Evolutionary conservation across 1,140 invertebrate genomes (phyloP).

Genomic region (Andricus grossulariae): DNA sequence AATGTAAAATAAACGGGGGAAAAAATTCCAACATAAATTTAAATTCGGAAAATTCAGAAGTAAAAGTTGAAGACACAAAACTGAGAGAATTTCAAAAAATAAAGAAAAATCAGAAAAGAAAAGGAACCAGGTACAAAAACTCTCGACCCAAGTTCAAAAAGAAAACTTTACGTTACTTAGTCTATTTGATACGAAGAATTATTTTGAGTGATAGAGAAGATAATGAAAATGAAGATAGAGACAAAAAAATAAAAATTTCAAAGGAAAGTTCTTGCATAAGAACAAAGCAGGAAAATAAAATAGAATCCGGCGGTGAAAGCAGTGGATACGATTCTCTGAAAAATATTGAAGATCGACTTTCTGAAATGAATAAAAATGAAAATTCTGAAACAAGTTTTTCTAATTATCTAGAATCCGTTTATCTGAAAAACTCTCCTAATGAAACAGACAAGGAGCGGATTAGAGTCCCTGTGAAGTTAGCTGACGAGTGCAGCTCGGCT

Average conservation of each 20-base stretch:
- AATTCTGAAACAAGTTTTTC: neutral
- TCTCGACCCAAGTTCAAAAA: neutral
- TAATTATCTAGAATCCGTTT: neutral
- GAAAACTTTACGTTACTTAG: neutral
- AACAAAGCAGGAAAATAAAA: neutral
- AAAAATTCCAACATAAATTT: neutral
- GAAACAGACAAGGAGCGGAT: too few relatives aligned
- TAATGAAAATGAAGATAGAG: neutral
- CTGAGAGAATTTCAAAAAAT: neutral
- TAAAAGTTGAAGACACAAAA: neutral
- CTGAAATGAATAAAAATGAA: neutral
- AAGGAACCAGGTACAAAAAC: neutral
- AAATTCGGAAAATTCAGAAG: neutral
- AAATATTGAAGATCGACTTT: neutral
- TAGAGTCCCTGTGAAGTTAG: too few relatives aligned
- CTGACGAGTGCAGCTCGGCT: too few relatives aligned
- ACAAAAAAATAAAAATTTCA: neutral
- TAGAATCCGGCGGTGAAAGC: neutral
- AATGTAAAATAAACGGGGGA: neutral
- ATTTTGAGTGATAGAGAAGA: neutral
- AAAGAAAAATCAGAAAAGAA: neutral
- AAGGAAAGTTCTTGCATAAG: neutral
- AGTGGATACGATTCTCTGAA: slow-evolving; percentile 10
- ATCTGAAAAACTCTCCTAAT: neutral
- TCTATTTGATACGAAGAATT: neutral